phyloP scores from a whole-genome alignment of 1,140 invertebrate species.

The Drosophila mojavensis region DNA sequence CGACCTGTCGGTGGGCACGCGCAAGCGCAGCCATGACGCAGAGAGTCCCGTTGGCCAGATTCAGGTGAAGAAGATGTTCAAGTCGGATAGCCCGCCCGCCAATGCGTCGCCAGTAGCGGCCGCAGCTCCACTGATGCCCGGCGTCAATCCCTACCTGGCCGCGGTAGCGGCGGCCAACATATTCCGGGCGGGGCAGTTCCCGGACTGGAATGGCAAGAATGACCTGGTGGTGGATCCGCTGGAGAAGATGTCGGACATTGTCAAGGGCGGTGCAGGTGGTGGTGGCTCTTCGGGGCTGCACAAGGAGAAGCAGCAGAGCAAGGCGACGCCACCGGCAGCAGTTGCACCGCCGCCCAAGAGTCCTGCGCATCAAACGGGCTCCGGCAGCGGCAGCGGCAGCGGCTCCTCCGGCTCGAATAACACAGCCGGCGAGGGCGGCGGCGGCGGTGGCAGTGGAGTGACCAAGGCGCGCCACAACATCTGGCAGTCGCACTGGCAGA shows the following conservation, averaged over 20 bases:
- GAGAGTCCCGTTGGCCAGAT: conserved; percentile 79
- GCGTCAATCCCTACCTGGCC: conserved; percentile 91
- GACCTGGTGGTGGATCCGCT: conserved; percentile 92
- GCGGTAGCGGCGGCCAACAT: conserved; percentile 90
- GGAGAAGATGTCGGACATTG: conserved; percentile 95
- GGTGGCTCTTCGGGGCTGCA: conserved; percentile 13
- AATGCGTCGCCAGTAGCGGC: conserved; percentile 88
- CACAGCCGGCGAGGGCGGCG: conserved; percentile 53
- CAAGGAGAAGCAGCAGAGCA: conserved; percentile 84
- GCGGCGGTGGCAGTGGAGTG: conserved; percentile 85
- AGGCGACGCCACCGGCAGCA: conserved; percentile 40
- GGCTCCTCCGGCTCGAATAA: conserved; percentile 64
- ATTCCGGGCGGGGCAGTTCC: conserved; percentile 88
- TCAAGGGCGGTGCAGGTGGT: conserved; percentile 52
- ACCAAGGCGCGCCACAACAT: conserved; percentile 90
- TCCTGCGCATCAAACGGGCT: conserved; percentile 40
- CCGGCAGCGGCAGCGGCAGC: conserved; percentile 50
- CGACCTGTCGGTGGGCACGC: conserved; percentile 91
- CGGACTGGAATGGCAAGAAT: conserved; percentile 92
- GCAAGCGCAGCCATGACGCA: conserved; percentile 86
- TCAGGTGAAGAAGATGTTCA: conserved; percentile 81
- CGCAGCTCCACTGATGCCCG: conserved; percentile 88
- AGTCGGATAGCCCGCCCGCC: conserved; percentile 86
- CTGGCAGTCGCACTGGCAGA: conserved; percentile 98
- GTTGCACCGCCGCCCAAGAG: conserved; percentile 54